Evolutionary conservation across 2,797 vertebrate genomes (phyloP).

Genomic region (Coracias cyanogaster): DNA sequence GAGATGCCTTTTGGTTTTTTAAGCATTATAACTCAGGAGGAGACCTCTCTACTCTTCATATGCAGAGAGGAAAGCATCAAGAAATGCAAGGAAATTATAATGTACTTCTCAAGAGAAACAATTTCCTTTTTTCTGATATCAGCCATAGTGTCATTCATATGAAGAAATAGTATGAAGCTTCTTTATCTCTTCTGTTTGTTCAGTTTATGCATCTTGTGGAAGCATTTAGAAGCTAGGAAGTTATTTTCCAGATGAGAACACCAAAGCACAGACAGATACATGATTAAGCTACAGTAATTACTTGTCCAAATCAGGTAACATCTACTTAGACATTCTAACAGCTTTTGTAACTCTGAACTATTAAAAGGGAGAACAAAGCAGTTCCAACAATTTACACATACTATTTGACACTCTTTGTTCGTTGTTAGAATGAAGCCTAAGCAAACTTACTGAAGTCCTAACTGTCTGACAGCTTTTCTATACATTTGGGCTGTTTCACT

Average conservation of each 20-base stretch:
- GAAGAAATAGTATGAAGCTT: conserved; percentile 42
- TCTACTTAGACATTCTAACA: not conserved
- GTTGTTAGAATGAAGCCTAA: not conserved
- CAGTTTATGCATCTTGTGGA: conserved; percentile 13
- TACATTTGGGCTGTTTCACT: not conserved
- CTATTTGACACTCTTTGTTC: not conserved
- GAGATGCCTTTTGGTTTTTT: conserved; percentile 38
- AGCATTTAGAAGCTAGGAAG: conserved; percentile 43
- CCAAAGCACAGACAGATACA: not conserved
- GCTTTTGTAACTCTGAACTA: not conserved
- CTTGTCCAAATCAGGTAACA: not conserved
- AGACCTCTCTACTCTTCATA: conserved; percentile 11
- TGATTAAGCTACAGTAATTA: not conserved
- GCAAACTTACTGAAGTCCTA: not conserved
- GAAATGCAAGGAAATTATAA: conserved; percentile 71
- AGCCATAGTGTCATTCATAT: conserved; percentile 65
- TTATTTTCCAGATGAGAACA: not conserved
- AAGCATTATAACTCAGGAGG: conserved; percentile 35
- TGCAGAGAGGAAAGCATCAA: conserved; percentile 26
- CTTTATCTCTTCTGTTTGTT: conserved; percentile 47
- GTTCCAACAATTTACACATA: not conserved
- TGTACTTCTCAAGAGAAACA: conserved; percentile 57
- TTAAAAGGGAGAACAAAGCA: not conserved
- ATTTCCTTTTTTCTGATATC: conserved; percentile 67
- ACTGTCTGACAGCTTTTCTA: not conserved